A percentile compares a stretch with the other conserved stretches of the same genome.
These are phyloP conservation scores for Andrena flavipes DNA, from an alignment of 2,888 invertebrate genomes.

Conservation along the genomic window DNA sequence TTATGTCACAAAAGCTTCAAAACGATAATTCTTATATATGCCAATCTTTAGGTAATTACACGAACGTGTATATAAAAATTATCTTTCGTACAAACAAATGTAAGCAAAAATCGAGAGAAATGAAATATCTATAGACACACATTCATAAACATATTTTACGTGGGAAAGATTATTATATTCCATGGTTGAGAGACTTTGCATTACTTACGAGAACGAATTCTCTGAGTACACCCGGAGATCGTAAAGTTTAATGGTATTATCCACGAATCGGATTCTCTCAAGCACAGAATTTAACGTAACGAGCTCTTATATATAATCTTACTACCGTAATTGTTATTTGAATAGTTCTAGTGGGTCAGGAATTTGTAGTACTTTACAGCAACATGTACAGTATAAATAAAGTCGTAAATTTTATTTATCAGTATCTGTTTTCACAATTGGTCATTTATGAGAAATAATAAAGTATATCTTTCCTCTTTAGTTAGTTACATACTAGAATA, in stretches of 20 bases:
- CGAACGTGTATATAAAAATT: constrained; percentile 35
- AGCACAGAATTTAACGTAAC: constrained; percentile 47
- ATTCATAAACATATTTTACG: constrained; percentile 41
- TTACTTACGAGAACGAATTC: not conserved
- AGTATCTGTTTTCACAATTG: constrained; percentile 71
- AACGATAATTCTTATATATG: constrained; percentile 38
- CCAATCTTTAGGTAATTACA: constrained; percentile 27
- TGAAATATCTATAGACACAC: constrained; percentile 32
- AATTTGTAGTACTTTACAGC: constrained; percentile 66
- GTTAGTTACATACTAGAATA: constrained; percentile 56
- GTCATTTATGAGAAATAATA: constrained; percentile 70
- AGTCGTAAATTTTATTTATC: constrained; percentile 70
- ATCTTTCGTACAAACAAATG: constrained; percentile 29
- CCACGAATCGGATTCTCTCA: constrained; percentile 48
- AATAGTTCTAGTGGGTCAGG: constrained; percentile 57
- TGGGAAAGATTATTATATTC: constrained; percentile 36
- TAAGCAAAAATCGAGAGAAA: constrained; percentile 44
- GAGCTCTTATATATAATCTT: constrained; percentile 43
- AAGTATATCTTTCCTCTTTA: constrained; percentile 45
- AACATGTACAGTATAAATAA: constrained; percentile 69
- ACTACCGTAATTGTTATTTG: constrained; percentile 42
- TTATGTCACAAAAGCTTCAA: constrained; percentile 39
- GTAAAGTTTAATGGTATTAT: not conserved
- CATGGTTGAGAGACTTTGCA: constrained; percentile 50
- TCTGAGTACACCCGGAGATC: not conserved